Percentiles rank a stretch among this genome's conserved stretches.
Evolutionary conservation across 2,888 invertebrate genomes (phyloP).

Genomic region (Isotomurus palustris): DNA sequence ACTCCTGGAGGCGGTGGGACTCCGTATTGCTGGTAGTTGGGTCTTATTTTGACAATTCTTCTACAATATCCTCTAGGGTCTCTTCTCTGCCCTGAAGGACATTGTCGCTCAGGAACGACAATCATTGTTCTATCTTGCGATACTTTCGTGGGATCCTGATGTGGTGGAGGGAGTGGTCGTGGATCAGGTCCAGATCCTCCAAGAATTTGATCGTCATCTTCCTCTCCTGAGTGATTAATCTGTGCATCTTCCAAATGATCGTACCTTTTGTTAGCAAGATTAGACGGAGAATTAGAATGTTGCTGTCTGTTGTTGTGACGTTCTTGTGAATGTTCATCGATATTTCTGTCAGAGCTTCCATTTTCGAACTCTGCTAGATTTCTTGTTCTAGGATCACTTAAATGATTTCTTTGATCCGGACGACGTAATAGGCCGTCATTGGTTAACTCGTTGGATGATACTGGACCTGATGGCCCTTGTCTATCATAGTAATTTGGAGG

Average conservation of each 20-base stretch:
- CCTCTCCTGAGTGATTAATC: slow-evolving; percentile 19
- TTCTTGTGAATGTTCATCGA: background rate
- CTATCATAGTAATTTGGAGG: background rate
- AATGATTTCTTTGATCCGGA: no score
- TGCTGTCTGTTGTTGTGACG: background rate
- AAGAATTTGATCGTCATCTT: slow-evolving; percentile 9
- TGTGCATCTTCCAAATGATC: slow-evolving; percentile 25
- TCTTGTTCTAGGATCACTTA: no score
- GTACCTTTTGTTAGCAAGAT: slow-evolving; percentile 21
- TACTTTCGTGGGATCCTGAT: slow-evolving; percentile 22
- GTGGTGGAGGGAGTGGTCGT: slow-evolving; percentile 9
- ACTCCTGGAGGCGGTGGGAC: slow-evolving; percentile 29
- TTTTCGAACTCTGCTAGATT: no score
- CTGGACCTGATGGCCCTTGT: background rate
- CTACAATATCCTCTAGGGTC: slow-evolving; percentile 43
- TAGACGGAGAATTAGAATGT: background rate
- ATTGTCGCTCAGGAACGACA: slow-evolving; percentile 41
- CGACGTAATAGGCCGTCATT: no score
- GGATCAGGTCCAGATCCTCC: background rate
- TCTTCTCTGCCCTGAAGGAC: slow-evolving; percentile 35
- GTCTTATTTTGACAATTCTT: slow-evolving; percentile 34
- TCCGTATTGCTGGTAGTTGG: slow-evolving; percentile 36
- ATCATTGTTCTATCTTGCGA: slow-evolving; percentile 40
- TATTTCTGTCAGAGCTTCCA: background rate
- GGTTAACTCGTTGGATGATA: background rate